Evolutionary conservation across 2,888 invertebrate species (phyloP).

Genomic region (Caenorhabditis sinica): DNA sequence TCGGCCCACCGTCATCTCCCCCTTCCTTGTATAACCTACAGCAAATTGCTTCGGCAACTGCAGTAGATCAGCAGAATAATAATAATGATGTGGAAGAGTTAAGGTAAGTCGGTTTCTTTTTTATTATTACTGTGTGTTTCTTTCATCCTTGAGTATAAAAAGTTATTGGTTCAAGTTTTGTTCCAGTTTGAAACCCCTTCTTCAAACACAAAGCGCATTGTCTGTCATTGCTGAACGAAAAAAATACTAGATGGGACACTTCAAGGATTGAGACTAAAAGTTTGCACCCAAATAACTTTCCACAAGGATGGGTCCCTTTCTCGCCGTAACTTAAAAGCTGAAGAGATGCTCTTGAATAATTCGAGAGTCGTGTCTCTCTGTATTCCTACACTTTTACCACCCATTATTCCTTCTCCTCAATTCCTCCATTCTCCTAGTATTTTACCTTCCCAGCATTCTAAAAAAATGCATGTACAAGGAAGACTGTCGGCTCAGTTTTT

Average conservation of each 20-base stretch:
- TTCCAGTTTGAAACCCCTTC: neutral
- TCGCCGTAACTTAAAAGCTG: slow-evolving; percentile 43
- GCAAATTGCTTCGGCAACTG: slow-evolving; percentile 60
- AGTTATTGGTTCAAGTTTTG: neutral
- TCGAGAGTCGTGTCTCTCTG: slow-evolving; percentile 40
- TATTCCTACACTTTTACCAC: slow-evolving; percentile 34
- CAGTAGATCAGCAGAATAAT: slow-evolving; percentile 51
- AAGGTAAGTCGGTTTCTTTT: slow-evolving; percentile 57
- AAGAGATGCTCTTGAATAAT: slow-evolving; percentile 59
- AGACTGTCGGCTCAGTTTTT: slow-evolving; percentile 64
- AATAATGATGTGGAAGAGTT: slow-evolving; percentile 69
- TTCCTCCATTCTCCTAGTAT: slow-evolving; percentile 26
- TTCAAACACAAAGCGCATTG: neutral
- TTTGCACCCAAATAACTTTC: slow-evolving; percentile 48
- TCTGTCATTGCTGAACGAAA: neutral
- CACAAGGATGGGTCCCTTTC: slow-evolving; percentile 50
- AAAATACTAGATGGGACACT: slow-evolving; percentile 17
- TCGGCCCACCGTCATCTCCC: slow-evolving; percentile 72
- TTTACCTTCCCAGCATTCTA: slow-evolving; percentile 9
- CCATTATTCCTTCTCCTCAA: slow-evolving; percentile 40
- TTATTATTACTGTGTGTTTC: neutral
- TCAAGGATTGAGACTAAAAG: slow-evolving; percentile 20
- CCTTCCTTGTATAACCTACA: slow-evolving; percentile 74
- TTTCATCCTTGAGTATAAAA: neutral
- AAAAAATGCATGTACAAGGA: slow-evolving; percentile 66